Evolutionary conservation across 2,113 vertebrate genomes (phyloP).

Genomic region (Amazona guildingii): DNA sequence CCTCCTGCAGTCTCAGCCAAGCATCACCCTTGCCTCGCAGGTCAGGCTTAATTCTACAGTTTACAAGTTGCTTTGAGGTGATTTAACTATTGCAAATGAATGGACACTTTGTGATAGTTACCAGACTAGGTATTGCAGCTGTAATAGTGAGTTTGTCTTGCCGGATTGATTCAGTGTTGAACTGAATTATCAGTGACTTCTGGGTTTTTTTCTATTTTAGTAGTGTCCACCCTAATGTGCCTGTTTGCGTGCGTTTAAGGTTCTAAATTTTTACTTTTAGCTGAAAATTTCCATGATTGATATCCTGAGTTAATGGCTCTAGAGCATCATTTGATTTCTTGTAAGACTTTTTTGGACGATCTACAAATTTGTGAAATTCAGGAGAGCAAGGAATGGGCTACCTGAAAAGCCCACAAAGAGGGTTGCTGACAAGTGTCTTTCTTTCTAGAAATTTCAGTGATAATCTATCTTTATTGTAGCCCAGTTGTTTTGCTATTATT

Average conservation of each 20-base stretch:
- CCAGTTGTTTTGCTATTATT: neutral
- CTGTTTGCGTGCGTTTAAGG: neutral
- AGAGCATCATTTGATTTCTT: neutral
- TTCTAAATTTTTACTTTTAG: neutral
- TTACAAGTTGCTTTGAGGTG: neutral
- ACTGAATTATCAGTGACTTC: neutral
- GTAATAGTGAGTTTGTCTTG: neutral
- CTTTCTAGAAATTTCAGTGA: neutral
- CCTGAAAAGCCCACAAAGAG: neutral
- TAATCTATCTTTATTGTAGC: neutral
- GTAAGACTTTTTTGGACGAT: neutral
- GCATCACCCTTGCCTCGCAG: constrained; percentile 96
- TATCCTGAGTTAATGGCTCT: neutral
- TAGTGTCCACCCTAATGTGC: neutral
- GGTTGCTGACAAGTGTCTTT: neutral
- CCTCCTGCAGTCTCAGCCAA: constrained; percentile 98
- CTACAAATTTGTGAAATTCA: neutral
- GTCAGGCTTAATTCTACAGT: constrained; percentile 68
- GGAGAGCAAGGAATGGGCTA: neutral
- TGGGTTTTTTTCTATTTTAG: neutral
- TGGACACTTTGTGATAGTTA: neutral
- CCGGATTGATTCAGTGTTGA: neutral
- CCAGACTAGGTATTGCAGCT: neutral
- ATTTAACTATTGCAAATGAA: neutral
- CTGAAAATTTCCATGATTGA: neutral